Evolutionary conservation across 2,888 invertebrate genomes (phyloP).

Genomic region (Tryphoninae sp.): DNA sequence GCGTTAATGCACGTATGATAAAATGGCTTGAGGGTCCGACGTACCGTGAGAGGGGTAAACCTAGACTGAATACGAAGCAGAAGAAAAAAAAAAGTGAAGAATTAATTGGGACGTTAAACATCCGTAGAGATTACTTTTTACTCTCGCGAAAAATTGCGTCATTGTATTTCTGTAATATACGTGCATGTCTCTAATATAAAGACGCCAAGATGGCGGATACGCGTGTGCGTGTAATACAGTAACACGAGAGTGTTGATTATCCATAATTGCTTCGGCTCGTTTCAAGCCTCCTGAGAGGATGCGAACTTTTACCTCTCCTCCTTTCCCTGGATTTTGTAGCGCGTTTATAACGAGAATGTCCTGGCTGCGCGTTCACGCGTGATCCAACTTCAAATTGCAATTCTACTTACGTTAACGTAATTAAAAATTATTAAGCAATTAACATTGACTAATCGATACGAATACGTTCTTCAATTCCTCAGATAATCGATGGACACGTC

Average conservation of each 20-base stretch:
- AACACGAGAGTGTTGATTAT: background rate
- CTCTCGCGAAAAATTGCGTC: background rate
- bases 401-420: background rate
- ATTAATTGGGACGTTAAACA: conserved; percentile 12
- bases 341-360: no score
- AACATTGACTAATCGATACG: no score
- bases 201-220: background rate
- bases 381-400: background rate
- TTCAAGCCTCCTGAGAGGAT: conserved; percentile 23
- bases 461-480: conserved; percentile 46
- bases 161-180: background rate
- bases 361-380: background rate
- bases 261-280: conserved; percentile 41
- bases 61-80: conserved; percentile 12
- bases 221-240: background rate
- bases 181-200: background rate
- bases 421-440: background rate
- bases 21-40: background rate
- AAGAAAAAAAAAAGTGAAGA: conserved; percentile 5
- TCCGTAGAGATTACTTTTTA: conserved; percentile 13
- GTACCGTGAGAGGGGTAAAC: background rate
- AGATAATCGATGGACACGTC: conserved; percentile 83
- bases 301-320: conserved; percentile 28
- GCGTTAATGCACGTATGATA: background rate
- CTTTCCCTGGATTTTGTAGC: no score